Conservation (phyloP, 1,140 invertebrate species). For the Bemisia tabaci region DNA sequence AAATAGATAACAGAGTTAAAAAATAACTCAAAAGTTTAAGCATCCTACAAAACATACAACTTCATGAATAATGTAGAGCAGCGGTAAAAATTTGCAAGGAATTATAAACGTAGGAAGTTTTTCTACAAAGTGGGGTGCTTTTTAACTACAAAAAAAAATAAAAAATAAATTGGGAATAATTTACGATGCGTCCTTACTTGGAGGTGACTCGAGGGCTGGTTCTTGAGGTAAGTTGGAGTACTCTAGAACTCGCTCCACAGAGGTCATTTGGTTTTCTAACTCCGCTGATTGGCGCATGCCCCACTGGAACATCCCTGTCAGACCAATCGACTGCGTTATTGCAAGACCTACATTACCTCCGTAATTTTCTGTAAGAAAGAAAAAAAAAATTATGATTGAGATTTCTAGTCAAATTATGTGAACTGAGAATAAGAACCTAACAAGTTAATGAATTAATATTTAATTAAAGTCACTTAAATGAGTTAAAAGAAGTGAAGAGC, state of each 20-base stretch:
- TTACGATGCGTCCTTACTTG: constrained; percentile 24
- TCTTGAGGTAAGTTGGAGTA: constrained; percentile 53
- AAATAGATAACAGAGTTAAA: too few relatives aligned
- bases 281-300: constrained; percentile 61
- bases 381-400: neutral
- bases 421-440: too few relatives aligned
- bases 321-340: constrained; percentile 65
- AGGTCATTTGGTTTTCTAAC: constrained; percentile 62
- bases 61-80: too few relatives aligned
- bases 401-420: too few relatives aligned
- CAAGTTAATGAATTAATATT: neutral
- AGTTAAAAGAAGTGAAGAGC: too few relatives aligned
- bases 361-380: constrained; percentile 25
- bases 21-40: too few relatives aligned
- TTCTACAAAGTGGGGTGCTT: too few relatives aligned
- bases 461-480: neutral
- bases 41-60: too few relatives aligned
- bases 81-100: too few relatives aligned
- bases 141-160: too few relatives aligned
- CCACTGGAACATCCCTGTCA: constrained; percentile 74
- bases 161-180: too few relatives aligned
- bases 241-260: constrained; percentile 61
- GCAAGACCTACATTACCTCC: constrained; percentile 65
- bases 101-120: too few relatives aligned
- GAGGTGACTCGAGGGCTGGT: constrained; percentile 30